Conservation (phyloP, 2,888 invertebrate genomes). For the Acrobasis repandana region DNA sequence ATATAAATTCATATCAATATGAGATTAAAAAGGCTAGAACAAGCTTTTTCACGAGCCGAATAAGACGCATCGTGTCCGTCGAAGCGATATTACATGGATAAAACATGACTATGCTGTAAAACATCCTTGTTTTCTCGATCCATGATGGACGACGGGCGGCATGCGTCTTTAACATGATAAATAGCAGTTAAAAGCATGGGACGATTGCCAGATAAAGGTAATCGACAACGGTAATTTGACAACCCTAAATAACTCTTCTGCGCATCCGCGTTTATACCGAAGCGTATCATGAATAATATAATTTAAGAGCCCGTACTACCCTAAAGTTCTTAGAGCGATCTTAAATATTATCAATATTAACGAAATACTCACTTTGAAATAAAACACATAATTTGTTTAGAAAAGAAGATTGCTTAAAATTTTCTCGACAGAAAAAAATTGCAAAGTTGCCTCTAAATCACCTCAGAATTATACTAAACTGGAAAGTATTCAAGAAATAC, state of each 20-base stretch:
- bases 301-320: background rate
- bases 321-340: no score
- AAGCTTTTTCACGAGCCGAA: constrained; percentile 13
- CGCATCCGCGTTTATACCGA: constrained; percentile 38
- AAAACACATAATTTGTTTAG: no score
- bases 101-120: constrained; percentile 24
- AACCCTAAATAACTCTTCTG: constrained; percentile 45
- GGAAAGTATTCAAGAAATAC: no score
- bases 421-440: no score
- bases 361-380: no score
- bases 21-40: constrained; percentile 5
- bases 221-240: constrained; percentile 57
- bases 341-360: no score
- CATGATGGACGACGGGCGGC: constrained; percentile 46
- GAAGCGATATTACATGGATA: constrained; percentile 21
- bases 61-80: constrained; percentile 22
- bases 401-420: no score
- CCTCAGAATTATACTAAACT: no score
- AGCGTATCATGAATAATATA: constrained; percentile 5
- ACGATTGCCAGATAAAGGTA: constrained; percentile 52
- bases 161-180: constrained; percentile 46
- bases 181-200: constrained; percentile 47
- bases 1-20: constrained; percentile 13
- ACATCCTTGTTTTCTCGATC: constrained; percentile 30
- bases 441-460: no score